phyloP scores from a whole-genome alignment of 2,888 invertebrate species.

The Lasioglossum malachurum region DNA sequence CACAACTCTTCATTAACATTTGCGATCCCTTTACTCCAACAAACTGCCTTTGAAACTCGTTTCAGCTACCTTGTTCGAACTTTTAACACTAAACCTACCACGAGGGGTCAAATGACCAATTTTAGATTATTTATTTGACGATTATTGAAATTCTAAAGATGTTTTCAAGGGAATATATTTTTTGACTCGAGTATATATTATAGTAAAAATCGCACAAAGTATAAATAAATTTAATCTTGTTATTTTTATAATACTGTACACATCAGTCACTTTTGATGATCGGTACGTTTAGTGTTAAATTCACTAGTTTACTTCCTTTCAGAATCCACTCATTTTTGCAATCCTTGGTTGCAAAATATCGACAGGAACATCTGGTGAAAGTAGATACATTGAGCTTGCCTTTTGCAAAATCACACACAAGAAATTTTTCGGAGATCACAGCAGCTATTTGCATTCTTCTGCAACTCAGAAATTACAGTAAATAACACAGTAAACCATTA shows the following conservation, averaged over 20 bases:
- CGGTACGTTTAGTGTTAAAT: background rate
- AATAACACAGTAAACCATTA: background rate
- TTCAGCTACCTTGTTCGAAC: background rate
- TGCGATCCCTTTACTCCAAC: background rate
- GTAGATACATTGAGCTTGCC: background rate
- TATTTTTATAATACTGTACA: too few species aligned
- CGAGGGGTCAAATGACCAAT: too few species aligned
- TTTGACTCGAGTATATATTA: too few species aligned
- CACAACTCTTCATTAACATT: background rate
- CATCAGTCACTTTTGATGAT: too few species aligned
- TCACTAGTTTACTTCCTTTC: background rate
- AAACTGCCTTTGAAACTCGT: background rate
- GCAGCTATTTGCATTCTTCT: background rate
- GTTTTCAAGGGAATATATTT: too few species aligned
- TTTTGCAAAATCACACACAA: background rate
- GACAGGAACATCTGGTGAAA: background rate
- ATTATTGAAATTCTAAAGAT: too few species aligned
- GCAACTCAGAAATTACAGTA: too few species aligned
- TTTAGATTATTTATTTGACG: too few species aligned
- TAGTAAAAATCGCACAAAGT: too few species aligned
- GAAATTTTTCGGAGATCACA: background rate
- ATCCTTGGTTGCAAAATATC: background rate
- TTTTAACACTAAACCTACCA: background rate
- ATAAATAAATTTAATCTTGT: too few species aligned
- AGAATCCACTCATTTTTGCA: background rate